Percentiles rank a stretch among this genome's conserved stretches.
Conservation (phyloP, 2,888 invertebrate species). For the Drosophila multiciliata region DNA sequence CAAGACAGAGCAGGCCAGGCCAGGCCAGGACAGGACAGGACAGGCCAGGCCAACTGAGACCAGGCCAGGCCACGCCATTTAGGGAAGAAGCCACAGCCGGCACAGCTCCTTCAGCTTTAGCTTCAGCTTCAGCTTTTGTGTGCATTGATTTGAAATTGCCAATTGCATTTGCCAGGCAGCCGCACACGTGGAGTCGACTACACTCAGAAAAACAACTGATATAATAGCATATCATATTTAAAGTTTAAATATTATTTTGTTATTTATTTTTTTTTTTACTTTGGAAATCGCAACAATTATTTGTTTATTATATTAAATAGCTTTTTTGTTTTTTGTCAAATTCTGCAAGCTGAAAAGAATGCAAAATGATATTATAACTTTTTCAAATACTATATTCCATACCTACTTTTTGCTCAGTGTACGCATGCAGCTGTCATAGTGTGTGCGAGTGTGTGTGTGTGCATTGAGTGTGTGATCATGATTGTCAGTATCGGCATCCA, state of each 20-base stretch:
- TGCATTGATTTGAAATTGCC: constrained; percentile 74
- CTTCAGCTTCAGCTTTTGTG: constrained; percentile 23
- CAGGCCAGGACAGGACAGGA: constrained; percentile 39
- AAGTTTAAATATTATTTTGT: no score
- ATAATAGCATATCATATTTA: no score
- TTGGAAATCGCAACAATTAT: no score
- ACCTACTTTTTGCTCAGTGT: constrained; percentile 19
- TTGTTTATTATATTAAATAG: not conserved
- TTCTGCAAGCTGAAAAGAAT: not conserved
- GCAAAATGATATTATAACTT: not conserved
- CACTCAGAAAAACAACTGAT: constrained; percentile 1
- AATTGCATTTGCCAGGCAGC: constrained; percentile 23
- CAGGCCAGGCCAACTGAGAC: constrained; percentile 29
- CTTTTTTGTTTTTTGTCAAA: not conserved
- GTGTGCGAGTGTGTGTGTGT: constrained; percentile 41
- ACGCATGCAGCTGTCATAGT: constrained; percentile 48
- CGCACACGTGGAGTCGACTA: constrained; percentile 72
- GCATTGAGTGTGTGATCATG: constrained; percentile 49
- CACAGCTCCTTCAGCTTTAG: constrained; percentile 22
- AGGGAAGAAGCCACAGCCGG: constrained; percentile 66
- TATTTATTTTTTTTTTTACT: no score
- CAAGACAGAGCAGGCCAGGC: constrained; percentile 37
- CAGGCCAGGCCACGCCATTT: constrained; percentile 61
- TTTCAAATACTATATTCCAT: not conserved
- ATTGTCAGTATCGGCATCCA: constrained; percentile 68